Base-by-base conservation (phyloP, 2,888 invertebrate genomes). In the Hyppa rectilinea region DNA sequence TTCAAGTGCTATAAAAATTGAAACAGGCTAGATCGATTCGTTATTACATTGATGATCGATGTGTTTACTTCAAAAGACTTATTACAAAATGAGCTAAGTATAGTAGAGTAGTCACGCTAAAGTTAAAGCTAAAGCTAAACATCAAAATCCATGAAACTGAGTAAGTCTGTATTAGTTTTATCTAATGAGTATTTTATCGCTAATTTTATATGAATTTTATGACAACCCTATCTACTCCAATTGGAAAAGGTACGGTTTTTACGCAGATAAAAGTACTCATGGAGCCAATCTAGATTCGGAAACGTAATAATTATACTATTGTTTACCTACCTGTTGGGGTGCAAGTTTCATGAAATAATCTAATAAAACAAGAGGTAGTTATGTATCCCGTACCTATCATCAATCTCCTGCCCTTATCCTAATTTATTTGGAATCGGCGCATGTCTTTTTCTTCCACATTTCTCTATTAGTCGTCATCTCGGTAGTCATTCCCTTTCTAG, bases 351-450 rank as follows among this genome's bases (percentile, higher is more conserved):
- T 14, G 17, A 20, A 17, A 7, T 31, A 40, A n/a, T n/a, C n/a
- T n/a, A n/a, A 23, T 63, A 43, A n/a, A 26, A 66, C 1, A 67
- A 68, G n/a, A n/a, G n/a, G n/a, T 17, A 36, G 36, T 7, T n/a
- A n/a, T n/a, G n/a, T n/a, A n/a, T n/a, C n/a, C n/a, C n/a, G n/a
- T n/a, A n/a, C n/a, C n/a, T n/a, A n/a, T n/a, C n/a, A n/a, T n/a
- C n/a, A n/a, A n/a, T n/a, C n/a, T n/a, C n/a, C n/a, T n/a, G n/a
- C n/a, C n/a, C n/a, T n/a, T n/a, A n/a, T n/a, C n/a, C n/a, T n/a
- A n/a, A n/a, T n/a, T n/a, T n/a, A n/a, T n/a, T n/a, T n/a, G n/a
- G n/a, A n/a, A n/a, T n/a, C n/a, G n/a, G n/a, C n/a, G n/a, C n/a
- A n/a, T n/a, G n/a, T n/a, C n/a, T n/a, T n/a, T n/a, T n/a, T n/a